These are phyloP conservation scores for Daboia siamensis DNA, from an alignment of 2,113 vertebrate genomes.

Conservation along the genomic window DNA sequence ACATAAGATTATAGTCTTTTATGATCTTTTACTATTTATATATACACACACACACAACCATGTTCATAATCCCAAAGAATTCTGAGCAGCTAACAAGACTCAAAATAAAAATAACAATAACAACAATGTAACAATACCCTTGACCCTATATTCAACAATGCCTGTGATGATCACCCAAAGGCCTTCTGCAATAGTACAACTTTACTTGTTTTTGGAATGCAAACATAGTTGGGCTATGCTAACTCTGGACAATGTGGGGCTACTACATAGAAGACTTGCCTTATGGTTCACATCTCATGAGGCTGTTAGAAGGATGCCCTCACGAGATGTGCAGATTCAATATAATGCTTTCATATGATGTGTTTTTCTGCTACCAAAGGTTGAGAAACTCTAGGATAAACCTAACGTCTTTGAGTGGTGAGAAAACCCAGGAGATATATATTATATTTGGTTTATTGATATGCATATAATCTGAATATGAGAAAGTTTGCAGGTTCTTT, in stretches of 20 bases:
- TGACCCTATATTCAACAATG: background rate
- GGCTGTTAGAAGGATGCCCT: background rate
- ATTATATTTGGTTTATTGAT: background rate
- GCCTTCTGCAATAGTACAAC: background rate
- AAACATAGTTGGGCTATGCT: background rate
- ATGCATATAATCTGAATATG: background rate
- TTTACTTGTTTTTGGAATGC: background rate
- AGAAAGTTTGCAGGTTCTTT: background rate
- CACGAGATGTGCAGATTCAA: background rate
- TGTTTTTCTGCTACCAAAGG: background rate
- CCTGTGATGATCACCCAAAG: background rate
- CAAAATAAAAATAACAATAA: background rate
- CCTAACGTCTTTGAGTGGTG: background rate
- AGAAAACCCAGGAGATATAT: background rate
- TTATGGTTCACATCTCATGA: background rate
- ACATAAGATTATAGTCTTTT: background rate
- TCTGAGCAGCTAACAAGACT: background rate
- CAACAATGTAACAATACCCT: background rate
- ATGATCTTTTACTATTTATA: background rate
- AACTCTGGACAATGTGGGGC: background rate
- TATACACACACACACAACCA: background rate
- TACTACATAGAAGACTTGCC: background rate
- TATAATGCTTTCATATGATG: conserved; percentile 9
- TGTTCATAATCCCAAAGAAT: background rate
- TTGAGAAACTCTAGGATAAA: background rate